Evolutionary conservation across 2,888 invertebrate genomes (phyloP), one percentile per base, ranked within the genome.

Genomic region (Gasteruption jaculator): DNA sequence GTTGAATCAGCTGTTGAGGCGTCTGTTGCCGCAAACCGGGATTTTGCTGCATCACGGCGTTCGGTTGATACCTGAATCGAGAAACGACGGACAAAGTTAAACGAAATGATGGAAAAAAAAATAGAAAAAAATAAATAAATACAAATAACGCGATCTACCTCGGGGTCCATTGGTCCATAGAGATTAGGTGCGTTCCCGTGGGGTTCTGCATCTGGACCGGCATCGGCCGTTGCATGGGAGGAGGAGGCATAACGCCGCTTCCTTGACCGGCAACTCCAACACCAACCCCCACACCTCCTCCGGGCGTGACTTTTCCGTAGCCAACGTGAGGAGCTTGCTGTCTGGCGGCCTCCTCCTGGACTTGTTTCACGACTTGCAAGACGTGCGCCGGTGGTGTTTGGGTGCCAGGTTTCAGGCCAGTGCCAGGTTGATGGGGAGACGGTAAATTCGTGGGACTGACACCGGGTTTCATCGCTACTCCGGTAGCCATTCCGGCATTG

Each of bases 281-380:
- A 56, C 71, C 74, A 1, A 63, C 64, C 0, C 64, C 65, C 11
- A 68, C 66, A 14, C 64, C 61, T 4, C 59, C 61, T 2, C 63
- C 62, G 24, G 85, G 84, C 39, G 77, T 76, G 5, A 80, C 80
- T 71, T 91, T 90, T 50, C 89, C 90, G 61, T 86, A 90, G 36
- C 78, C 76, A 7, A 75, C 76, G 57, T 87, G 86, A 22, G 89
- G 87, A 32, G 83, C 86, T 67, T 89, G 90, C 65, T 93, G 91
- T 30, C 91, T 77, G 6, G 91, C 91, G 36, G 91, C 92, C 65
- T 91, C 91, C 64, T 91, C 92, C 69, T 93, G 92, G 3, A 93
- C 86, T 75, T 86, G 86, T 59, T 86, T 86, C 38, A 87, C 78
- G 44, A 85, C 86, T 72, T 91, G 90, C 57, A 91, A 79, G 36